These are phyloP conservation scores for Syrmaticus mikado DNA, from an alignment of 2,113 vertebrate genomes.

Conservation along the genomic window DNA sequence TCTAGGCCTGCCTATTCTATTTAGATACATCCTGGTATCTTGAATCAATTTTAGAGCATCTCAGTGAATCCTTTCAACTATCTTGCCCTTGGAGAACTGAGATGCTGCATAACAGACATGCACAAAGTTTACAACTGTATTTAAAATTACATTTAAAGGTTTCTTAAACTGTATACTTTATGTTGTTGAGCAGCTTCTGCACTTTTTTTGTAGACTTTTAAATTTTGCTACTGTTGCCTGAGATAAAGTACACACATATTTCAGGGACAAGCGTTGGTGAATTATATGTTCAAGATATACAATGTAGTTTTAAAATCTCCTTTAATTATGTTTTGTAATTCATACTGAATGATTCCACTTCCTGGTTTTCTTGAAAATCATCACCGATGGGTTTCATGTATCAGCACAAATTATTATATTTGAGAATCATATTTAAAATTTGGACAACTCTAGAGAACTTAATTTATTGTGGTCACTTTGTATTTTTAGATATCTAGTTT, in stretches of 20 bases:
- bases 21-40: neutral
- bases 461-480: neutral
- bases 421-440: slow-evolving; percentile 16
- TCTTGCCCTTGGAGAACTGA: neutral
- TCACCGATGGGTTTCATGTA: accelerated
- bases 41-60: neutral
- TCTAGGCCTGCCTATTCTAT: neutral
- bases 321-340: neutral
- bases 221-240: neutral
- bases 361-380: neutral
- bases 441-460: neutral
- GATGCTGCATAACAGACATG: neutral
- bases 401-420: neutral
- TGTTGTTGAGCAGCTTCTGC: neutral
- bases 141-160: neutral
- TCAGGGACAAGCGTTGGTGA: neutral
- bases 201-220: neutral
- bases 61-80: neutral
- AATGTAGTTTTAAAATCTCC: neutral
- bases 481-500: slow-evolving; percentile 19
- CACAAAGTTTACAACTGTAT: neutral
- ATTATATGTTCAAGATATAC: neutral
- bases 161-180: neutral
- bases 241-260: neutral
- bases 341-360: neutral